Base-by-base conservation (phyloP, 2,113 vertebrate species). In the Engraulis encrasicolus region DNA sequence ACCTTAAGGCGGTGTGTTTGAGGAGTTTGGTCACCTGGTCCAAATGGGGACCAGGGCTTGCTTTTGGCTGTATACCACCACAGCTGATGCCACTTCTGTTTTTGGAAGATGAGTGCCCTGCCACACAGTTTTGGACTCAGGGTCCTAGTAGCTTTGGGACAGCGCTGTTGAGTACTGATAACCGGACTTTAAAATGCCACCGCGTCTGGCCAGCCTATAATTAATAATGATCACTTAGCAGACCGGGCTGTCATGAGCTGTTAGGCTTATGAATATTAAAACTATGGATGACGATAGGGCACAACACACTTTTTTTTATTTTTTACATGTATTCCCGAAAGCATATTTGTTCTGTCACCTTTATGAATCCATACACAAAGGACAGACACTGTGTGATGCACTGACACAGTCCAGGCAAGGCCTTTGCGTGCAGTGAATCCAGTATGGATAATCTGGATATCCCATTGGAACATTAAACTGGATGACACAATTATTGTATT, bases 71-170 rank as follows among this genome's bases (percentile, higher is more conserved):
- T n/a, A n/a, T n/a, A 27, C 23, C n/a, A 27, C 7, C 6, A 66
- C 58, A 66, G 58, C 11, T 66, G 58, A 66, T 31, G 23, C 23
- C 11, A 31, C n/a, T 66, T 7, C 58, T 66, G 58, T 66, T 66
- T 66, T 7, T 66, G 58, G 58, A 66, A 66, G n/a, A 66, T 66
- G 58, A 66, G 31, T 66, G 58, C 58, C 58, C 23, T 31, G 58
- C 58, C 58, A 14, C 58, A 31, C 23, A n/a, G 15, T 66, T 66
- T 27, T 66, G 23, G 58, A 27, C 58, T 66, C 58, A 27, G 23
- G 58, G 58, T 7, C n/a, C 23, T 31, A 12, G n/a, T 66, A 14
- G 58, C 58, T 66, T 66, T 66, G n/a, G 23, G 58, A 66, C 58
- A 66, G 7, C 23, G 11, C 58, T 27, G 58, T 6, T 7, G 31